A percentile compares a stretch with the other conserved stretches of the same genome.
phyloP scores from a whole-genome alignment of 2,888 invertebrate species.

The Pemphredon lugubris region DNA sequence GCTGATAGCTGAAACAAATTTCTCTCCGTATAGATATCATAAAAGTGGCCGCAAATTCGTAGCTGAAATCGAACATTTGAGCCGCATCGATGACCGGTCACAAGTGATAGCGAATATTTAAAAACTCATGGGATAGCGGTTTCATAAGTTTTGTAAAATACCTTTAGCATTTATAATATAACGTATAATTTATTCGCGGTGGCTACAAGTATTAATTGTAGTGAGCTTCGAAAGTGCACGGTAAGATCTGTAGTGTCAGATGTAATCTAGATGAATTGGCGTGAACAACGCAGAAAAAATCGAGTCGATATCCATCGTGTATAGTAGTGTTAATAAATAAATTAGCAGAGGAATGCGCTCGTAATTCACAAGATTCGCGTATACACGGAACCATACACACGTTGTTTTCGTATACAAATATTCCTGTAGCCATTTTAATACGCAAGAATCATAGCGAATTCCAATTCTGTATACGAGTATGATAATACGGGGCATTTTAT shows the following conservation, averaged over 20 bases:
- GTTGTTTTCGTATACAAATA: slow-evolving; percentile 17
- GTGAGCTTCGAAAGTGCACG: slow-evolving; percentile 13
- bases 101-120: slow-evolving; percentile 22
- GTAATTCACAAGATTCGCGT: not conserved
- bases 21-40: slow-evolving; percentile 46
- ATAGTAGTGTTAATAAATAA: slow-evolving; percentile 5
- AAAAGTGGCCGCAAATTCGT: slow-evolving; percentile 30
- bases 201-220: slow-evolving; percentile 22
- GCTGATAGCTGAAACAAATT: slow-evolving; percentile 82
- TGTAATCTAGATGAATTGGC: slow-evolving; percentile 22
- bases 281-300: too few relatives aligned
- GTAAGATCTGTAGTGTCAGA: slow-evolving; percentile 16
- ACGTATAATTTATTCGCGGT: slow-evolving; percentile 36
- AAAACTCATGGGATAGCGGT: slow-evolving; percentile 42
- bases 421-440: slow-evolving; percentile 20
- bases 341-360: slow-evolving; percentile 6
- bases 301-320: too few relatives aligned
- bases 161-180: slow-evolving; percentile 47
- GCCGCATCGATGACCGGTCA: slow-evolving; percentile 14
- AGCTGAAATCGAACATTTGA: slow-evolving; percentile 32
- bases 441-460: slow-evolving; percentile 8
- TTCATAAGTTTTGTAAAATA: slow-evolving; percentile 61
- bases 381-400: not conserved
- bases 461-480: slow-evolving; percentile 22
- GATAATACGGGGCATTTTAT: not conserved